A percentile compares a stretch with the other conserved stretches of the same genome.
Evolutionary conservation across 2,797 vertebrate species (phyloP).

Genomic region (Rallus crepitans): DNA sequence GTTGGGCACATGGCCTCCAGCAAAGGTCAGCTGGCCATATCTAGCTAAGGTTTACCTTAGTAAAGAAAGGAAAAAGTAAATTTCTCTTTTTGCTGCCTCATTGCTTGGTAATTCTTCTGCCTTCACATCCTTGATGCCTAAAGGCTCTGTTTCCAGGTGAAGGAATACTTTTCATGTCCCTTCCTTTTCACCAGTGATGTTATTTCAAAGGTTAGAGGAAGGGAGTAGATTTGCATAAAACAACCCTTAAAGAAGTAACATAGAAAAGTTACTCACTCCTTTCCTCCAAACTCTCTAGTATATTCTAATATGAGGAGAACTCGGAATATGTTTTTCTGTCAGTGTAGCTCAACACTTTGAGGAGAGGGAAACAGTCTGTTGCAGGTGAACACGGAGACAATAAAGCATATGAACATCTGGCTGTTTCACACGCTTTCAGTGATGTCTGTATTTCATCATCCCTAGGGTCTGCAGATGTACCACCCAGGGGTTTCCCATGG

Average conservation of each 20-base stretch:
- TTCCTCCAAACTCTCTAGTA: background rate
- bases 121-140: conserved; percentile 20
- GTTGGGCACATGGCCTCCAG: too few species aligned
- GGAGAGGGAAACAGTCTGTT: background rate
- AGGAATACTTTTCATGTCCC: conserved; percentile 19
- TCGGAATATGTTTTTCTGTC: background rate
- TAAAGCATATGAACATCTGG: background rate
- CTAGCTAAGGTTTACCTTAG: conserved; percentile 6
- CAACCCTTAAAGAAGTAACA: background rate
- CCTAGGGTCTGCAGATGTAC: background rate
- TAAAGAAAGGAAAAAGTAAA: conserved; percentile 14
- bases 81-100: conserved; percentile 41
- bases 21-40: too few species aligned
- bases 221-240: conserved; percentile 20
- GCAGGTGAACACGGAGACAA: background rate
- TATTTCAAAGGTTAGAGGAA: background rate
- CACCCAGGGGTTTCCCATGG: background rate
- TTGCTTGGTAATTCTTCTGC: conserved; percentile 12
- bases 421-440: background rate
- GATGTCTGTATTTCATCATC: background rate
- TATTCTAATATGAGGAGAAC: conserved; percentile 4
- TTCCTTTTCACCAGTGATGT: background rate
- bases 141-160: conserved; percentile 31
- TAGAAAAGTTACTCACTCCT: background rate
- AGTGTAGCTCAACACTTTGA: background rate